These are phyloP conservation scores for Sapayoa aenigma DNA, from an alignment of 2,113 vertebrate species.

Conservation along the genomic window DNA sequence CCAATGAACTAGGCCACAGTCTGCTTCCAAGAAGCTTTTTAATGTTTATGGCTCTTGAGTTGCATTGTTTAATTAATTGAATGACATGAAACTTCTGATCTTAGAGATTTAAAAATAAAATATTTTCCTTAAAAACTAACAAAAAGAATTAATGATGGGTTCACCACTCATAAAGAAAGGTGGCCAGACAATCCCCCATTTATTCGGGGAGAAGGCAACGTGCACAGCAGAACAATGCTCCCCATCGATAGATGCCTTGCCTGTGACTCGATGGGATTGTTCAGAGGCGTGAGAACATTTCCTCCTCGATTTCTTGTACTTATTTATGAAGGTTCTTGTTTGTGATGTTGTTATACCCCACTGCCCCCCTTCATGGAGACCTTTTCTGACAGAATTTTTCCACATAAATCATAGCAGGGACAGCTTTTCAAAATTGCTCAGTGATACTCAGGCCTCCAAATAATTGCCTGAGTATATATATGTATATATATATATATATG, in stretches of 20 bases:
- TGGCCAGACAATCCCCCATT: neutral
- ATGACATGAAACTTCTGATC: neutral
- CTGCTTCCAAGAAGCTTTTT: conserved; percentile 60
- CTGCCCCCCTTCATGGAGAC: neutral
- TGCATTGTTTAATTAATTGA: conserved; percentile 50
- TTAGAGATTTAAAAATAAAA: conserved; percentile 21
- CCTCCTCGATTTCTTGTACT: conserved; percentile 4
- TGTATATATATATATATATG: neutral
- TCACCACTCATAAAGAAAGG: conserved; percentile 43
- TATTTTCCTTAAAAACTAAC: conserved; percentile 21
- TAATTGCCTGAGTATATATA: neutral
- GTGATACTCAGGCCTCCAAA: neutral
- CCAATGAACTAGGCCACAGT: conserved; percentile 14
- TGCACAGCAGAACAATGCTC: neutral
- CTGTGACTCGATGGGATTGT: neutral
- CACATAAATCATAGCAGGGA: neutral
- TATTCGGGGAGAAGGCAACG: neutral
- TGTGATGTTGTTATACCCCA: neutral
- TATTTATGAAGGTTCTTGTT: neutral
- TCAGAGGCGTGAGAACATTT: conserved; percentile 34
- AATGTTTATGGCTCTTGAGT: conserved; percentile 22
- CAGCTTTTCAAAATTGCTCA: neutral
- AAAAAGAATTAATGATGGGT: conserved; percentile 35
- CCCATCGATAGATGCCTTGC: neutral
- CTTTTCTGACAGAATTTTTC: neutral